These are phyloP conservation scores for Antedon mediterranea DNA, from an alignment of 53 echinoderm and acorn worm genomes.

Conservation along the genomic window DNA sequence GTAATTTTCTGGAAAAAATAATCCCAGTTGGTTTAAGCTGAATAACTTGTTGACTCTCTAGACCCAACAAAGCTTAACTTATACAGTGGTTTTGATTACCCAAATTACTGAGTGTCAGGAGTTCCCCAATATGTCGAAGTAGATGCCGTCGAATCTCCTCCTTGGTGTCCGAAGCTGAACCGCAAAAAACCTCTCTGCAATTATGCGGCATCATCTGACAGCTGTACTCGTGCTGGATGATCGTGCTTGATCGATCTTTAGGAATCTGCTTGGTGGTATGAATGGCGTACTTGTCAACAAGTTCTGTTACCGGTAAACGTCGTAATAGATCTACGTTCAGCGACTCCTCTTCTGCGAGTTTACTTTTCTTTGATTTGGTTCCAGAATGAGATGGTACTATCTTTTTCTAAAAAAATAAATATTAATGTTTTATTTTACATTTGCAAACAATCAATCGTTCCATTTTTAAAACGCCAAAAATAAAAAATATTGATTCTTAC, in stretches of 20 bases:
- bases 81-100: too few species aligned
- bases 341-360: conserved; percentile 14
- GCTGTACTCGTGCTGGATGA: conserved; percentile 59
- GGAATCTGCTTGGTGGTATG: conserved; percentile 60
- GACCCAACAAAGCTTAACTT: too few species aligned
- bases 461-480: too few species aligned
- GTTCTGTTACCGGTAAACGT: conserved; percentile 54
- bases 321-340: conserved; percentile 74
- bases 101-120: conserved; percentile 85
- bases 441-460: too few species aligned
- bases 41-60: too few species aligned
- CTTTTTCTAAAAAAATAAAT: neutral
- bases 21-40: too few species aligned
- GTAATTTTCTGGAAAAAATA: too few species aligned
- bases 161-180: conserved; percentile 60
- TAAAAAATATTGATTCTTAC: too few species aligned
- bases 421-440: neutral
- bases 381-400: neutral
- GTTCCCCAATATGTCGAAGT: conserved; percentile 78
- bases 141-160: conserved; percentile 78
- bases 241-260: conserved; percentile 28
- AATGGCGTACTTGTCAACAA: conserved; percentile 56
- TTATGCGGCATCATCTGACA: conserved; percentile 85
- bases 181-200: conserved; percentile 80
- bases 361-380: conserved; percentile 1